Evolutionary conservation across 2,888 invertebrate genomes (phyloP).

Genomic region (Eupithecia tripunctaria): DNA sequence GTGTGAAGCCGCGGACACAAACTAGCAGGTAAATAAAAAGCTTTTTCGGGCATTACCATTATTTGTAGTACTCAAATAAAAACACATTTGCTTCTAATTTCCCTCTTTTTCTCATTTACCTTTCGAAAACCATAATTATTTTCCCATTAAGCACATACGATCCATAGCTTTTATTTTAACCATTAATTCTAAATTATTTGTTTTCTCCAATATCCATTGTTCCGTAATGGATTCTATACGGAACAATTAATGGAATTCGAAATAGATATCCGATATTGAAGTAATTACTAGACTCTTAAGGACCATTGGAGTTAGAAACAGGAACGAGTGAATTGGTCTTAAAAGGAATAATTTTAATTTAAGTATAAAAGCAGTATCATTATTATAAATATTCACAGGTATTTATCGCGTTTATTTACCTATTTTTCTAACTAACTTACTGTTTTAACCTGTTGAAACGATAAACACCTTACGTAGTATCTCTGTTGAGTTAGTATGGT

Average conservation of each 20-base stretch:
- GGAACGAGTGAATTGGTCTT: neutral
- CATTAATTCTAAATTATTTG: neutral
- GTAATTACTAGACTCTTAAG: constrained; percentile 15
- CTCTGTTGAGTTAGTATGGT: too few relatives aligned
- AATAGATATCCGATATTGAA: constrained; percentile 24
- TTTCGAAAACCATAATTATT: constrained; percentile 1
- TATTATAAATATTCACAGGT: too few relatives aligned
- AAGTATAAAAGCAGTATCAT: neutral
- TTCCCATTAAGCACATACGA: neutral
- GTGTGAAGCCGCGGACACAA: too few relatives aligned
- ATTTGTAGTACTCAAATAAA: neutral
- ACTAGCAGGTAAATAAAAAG: too few relatives aligned
- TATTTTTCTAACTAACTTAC: too few relatives aligned
- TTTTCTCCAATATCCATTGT: neutral
- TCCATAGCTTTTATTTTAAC: neutral
- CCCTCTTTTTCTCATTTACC: neutral
- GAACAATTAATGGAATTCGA: constrained; percentile 13
- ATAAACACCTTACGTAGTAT: too few relatives aligned
- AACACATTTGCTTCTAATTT: neutral
- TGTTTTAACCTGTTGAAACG: too few relatives aligned
- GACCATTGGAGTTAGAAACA: constrained; percentile 12
- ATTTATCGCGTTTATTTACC: too few relatives aligned
- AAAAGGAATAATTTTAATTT: neutral
- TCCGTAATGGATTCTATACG: constrained; percentile 14
- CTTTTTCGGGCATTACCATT: too few relatives aligned